A percentile compares a stretch with the other conserved stretches of the same genome.
Conservation (phyloP, 2,797 vertebrate species). For the Chlorospingus semifuscus region DNA sequence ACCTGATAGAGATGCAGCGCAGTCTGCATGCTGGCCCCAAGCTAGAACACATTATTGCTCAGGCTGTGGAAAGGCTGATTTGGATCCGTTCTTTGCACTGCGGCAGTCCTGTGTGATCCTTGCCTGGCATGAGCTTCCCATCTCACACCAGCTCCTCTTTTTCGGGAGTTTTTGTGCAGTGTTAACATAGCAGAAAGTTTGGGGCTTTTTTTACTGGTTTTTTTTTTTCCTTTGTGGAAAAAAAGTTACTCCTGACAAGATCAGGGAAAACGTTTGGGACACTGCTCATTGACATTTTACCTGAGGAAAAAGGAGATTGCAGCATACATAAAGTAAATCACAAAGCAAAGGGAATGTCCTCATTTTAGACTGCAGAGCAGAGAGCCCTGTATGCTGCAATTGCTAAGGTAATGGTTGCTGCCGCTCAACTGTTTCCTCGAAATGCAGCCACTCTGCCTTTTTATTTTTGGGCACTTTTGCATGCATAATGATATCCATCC, state of each 20-base stretch:
- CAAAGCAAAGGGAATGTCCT: constrained; percentile 56
- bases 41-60: constrained; percentile 47
- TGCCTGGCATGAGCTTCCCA: constrained; percentile 13
- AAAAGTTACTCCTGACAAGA: constrained; percentile 1
- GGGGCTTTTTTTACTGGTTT: rapidly evolving
- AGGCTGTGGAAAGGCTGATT: constrained; percentile 58
- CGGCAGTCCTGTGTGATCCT: constrained; percentile 25
- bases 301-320: constrained; percentile 48
- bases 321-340: constrained; percentile 36
- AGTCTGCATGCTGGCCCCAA: constrained; percentile 39
- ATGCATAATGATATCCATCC: constrained; percentile 57
- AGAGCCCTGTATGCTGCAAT: constrained; percentile 41
- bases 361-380: constrained; percentile 56
- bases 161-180: neutral
- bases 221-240: neutral
- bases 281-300: constrained; percentile 52
- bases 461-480: constrained; percentile 67
- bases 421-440: constrained; percentile 54
- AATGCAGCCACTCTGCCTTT: constrained; percentile 57
- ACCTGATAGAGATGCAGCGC: neutral
- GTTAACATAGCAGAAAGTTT: neutral
- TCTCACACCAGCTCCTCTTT: constrained; percentile 9
- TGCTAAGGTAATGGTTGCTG: constrained; percentile 61
- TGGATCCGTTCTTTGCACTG: constrained; percentile 39
- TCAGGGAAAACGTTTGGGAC: constrained; percentile 40